phyloP scores from a whole-genome alignment of 2,888 invertebrate genomes.

The Pachycephus smyrnensis region DNA sequence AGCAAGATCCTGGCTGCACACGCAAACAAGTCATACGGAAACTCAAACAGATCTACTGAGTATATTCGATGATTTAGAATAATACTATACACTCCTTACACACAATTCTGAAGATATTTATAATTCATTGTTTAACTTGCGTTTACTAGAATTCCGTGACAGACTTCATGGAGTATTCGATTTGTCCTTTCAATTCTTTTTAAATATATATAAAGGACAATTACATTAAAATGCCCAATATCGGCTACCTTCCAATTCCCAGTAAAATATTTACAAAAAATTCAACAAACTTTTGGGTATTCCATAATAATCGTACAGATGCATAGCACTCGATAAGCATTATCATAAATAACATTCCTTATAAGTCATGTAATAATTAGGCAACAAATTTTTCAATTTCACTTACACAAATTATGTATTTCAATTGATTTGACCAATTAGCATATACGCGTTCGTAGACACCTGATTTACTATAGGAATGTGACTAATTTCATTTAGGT shows the following conservation, averaged over 20 bases:
- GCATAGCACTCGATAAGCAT: background rate
- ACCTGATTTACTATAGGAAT: background rate
- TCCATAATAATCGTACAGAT: background rate
- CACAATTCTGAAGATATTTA: background rate
- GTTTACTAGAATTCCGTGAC: background rate
- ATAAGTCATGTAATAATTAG: background rate
- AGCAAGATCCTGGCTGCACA: slow-evolving; percentile 51
- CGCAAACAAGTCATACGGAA: slow-evolving; percentile 68
- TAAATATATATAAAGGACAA: background rate
- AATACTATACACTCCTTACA: slow-evolving; percentile 7
- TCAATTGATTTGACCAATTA: background rate
- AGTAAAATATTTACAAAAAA: background rate
- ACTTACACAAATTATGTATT: background rate
- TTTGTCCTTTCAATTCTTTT: background rate
- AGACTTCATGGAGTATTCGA: background rate
- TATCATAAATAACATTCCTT: background rate
- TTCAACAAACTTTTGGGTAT: background rate
- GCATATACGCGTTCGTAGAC: background rate
- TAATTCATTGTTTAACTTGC: background rate
- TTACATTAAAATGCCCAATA: background rate
- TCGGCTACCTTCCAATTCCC: background rate
- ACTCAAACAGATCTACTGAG: slow-evolving; percentile 69
- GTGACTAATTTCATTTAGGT: background rate
- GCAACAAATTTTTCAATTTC: background rate
- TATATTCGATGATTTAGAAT: slow-evolving; percentile 57